Percentiles rank a stretch among this genome's conserved stretches.
phyloP scores from a whole-genome alignment of 2,797 vertebrate species.

The Intellagama lesueurii region DNA sequence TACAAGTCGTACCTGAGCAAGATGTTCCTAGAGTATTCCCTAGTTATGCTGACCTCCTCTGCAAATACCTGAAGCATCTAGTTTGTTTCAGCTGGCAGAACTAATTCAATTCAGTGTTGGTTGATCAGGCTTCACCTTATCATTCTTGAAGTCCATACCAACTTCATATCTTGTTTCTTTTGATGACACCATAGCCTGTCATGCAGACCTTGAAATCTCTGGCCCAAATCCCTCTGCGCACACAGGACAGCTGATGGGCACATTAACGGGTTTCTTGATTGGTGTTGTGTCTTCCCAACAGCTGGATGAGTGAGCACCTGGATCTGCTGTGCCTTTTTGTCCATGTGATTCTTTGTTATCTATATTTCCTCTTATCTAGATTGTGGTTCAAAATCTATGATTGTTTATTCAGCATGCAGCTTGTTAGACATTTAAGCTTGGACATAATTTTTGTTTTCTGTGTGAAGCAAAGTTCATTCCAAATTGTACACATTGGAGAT shows the following conservation, averaged over 20 bases:
- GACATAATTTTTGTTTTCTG: background rate
- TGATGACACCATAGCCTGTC: no score
- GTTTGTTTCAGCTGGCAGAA: accelerated
- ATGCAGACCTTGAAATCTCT: background rate
- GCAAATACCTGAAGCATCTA: background rate
- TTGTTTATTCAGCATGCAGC: background rate
- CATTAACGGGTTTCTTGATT: background rate
- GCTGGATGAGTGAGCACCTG: no score
- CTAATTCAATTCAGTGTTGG: slow-evolving; percentile 43
- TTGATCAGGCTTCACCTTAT: slow-evolving; percentile 26
- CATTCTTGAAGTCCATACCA: background rate
- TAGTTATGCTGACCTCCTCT: background rate
- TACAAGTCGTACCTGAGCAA: background rate
- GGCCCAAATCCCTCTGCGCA: background rate
- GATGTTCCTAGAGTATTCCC: slow-evolving; percentile 5
- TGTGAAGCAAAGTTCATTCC: background rate
- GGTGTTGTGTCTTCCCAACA: background rate
- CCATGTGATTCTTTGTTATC: background rate
- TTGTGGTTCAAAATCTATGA: background rate
- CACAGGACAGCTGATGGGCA: background rate
- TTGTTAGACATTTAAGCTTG: background rate
- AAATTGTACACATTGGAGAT: background rate
- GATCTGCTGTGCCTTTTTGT: background rate
- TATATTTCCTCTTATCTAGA: background rate
- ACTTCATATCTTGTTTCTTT: background rate